These are phyloP conservation scores for Drosophila mojavensis DNA, from an alignment of 1,140 invertebrate genomes.

Conservation along the genomic window DNA sequence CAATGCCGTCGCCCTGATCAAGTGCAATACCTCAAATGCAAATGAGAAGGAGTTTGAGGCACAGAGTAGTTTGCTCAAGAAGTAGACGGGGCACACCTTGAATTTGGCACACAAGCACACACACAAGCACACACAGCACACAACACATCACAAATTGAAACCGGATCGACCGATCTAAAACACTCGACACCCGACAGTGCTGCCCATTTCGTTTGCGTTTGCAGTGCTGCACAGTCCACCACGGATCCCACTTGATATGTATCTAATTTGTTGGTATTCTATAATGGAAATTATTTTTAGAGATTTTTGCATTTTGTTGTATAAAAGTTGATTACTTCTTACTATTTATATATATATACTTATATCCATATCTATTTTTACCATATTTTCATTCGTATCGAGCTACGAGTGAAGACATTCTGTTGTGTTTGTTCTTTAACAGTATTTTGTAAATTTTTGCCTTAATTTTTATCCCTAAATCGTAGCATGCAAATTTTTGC, in stretches of 20 bases:
- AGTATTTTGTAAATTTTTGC: constrained; percentile 52
- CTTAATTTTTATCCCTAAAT: constrained; percentile 21
- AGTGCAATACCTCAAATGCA: constrained; percentile 72
- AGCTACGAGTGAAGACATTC: constrained; percentile 13
- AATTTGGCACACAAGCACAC: constrained; percentile 18
- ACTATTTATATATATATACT: constrained; percentile 38
- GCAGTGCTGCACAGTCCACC: constrained; percentile 63
- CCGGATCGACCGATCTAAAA: not conserved
- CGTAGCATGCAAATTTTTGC: constrained; percentile 51
- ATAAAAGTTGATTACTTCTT: constrained; percentile 43
- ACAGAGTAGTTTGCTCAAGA: constrained; percentile 77
- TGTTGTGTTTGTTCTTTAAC: constrained; percentile 50
- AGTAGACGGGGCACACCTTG: constrained; percentile 36
- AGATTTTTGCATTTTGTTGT: constrained; percentile 70
- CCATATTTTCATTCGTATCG: constrained; percentile 15
- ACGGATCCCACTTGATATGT: constrained; percentile 36
- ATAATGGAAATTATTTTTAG: constrained; percentile 56
- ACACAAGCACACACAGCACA: constrained; percentile 8
- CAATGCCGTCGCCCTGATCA: constrained; percentile 57
- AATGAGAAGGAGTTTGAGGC: constrained; percentile 81
- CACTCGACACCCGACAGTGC: constrained; percentile 40
- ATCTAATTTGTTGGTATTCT: constrained; percentile 38
- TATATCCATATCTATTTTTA: constrained; percentile 12
- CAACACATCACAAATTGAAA: constrained; percentile 7
- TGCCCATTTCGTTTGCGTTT: constrained; percentile 73